Evolutionary conservation across 2,888 invertebrate genomes (phyloP).

Genomic region (Sesia bembeciformis): DNA sequence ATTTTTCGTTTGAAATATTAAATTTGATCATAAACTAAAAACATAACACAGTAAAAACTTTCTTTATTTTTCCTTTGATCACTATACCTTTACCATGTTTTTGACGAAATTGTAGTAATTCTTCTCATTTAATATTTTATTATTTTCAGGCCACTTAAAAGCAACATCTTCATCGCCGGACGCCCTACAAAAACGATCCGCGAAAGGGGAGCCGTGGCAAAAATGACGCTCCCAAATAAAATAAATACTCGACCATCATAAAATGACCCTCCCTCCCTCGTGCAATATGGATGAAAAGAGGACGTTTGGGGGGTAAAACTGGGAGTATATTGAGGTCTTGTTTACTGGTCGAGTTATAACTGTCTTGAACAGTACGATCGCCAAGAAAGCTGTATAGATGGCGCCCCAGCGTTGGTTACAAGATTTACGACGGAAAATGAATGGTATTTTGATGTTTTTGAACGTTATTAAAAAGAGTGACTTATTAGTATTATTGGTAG

Average conservation of each 20-base stretch:
- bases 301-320: conserved; percentile 11
- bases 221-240: conserved; percentile 63
- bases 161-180: conserved; percentile 32
- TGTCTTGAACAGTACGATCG: conserved; percentile 20
- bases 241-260: conserved; percentile 41
- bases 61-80: too few relatives aligned
- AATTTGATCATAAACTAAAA: too few relatives aligned
- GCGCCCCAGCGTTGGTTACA: conserved; percentile 8
- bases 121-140: neutral
- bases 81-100: too few relatives aligned
- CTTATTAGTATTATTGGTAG: too few relatives aligned
- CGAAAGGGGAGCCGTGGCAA: conserved; percentile 56
- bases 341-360: conserved; percentile 19
- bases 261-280: conserved; percentile 19
- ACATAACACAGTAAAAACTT: too few relatives aligned
- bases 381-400: conserved; percentile 16
- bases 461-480: too few relatives aligned
- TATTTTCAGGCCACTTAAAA: conserved; percentile 33
- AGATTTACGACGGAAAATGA: neutral
- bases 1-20: too few relatives aligned
- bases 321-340: conserved; percentile 13
- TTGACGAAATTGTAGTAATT: too few relatives aligned
- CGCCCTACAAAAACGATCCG: conserved; percentile 54
- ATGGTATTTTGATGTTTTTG: too few relatives aligned
- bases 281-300: conserved; percentile 4